Conservation (phyloP, 2,888 invertebrate genomes). For the Drymonia ruficornis region DNA sequence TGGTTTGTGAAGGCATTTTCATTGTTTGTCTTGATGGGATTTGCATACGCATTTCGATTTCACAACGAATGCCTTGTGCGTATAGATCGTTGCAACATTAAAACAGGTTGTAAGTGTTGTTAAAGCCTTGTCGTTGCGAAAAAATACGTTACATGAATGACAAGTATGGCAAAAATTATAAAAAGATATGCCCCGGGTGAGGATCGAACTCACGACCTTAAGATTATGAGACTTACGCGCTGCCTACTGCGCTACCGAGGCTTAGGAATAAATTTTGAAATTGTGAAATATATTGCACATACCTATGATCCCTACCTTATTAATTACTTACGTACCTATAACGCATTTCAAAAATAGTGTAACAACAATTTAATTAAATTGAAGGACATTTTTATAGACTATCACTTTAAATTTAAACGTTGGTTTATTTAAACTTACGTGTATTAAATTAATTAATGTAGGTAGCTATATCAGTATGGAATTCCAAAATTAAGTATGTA, state of each 20-base stretch:
- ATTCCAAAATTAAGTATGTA: no score
- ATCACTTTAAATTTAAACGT: no score
- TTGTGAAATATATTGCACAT: slow-evolving; percentile 24
- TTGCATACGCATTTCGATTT: slow-evolving; percentile 55
- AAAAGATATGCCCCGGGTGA: slow-evolving; percentile 91
- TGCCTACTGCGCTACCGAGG: slow-evolving; percentile 95
- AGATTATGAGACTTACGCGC: slow-evolving; percentile 96
- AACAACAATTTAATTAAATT: neutral
- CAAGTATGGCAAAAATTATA: slow-evolving; percentile 18
- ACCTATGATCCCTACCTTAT: neutral
- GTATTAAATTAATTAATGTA: no score
- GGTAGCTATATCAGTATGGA: no score
- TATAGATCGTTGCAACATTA: slow-evolving; percentile 35
- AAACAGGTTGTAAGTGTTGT: slow-evolving; percentile 21
- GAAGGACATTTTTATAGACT: slow-evolving; percentile 1
- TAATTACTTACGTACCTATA: no score
- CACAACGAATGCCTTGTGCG: slow-evolving; percentile 42
- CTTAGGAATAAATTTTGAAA: slow-evolving; percentile 43
- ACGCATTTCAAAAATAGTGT: neutral
- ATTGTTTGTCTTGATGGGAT: slow-evolving; percentile 59
- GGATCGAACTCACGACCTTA: slow-evolving; percentile 98
- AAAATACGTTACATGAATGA: slow-evolving; percentile 21
- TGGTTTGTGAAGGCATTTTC: slow-evolving; percentile 49
- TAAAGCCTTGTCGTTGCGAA: slow-evolving; percentile 24
- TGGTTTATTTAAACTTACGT: no score